Base-by-base conservation (phyloP, 2,113 vertebrate species). In the Pholis gunnellus region DNA sequence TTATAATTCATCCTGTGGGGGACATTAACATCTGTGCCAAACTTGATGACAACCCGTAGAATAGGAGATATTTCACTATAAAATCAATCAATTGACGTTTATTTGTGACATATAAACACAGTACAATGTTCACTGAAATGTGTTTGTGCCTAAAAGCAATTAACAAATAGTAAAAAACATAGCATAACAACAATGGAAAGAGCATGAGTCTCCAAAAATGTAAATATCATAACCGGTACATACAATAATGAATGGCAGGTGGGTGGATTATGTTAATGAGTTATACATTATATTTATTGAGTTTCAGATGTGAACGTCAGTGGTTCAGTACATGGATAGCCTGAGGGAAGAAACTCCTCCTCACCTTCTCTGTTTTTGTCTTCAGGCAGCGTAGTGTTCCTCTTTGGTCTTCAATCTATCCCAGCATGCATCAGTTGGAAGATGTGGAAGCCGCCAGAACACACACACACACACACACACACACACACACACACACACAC, bases 361-460 rank as follows among this genome's bases (percentile, higher is more conserved):
- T 59, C 11, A 15, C 13, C 25, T 5, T 59, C 56, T 29, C 25
- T 29, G 25, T 27, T 27, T 57, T 59, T 29, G 56, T 25, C 56
- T 59, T 59, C 56, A 15, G 25, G 56, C 56, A 29, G 1, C 25
- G 11, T 29, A 59, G 25, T 59, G 25, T 25, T 2, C 25, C 11
- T 59, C 52, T 11, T 56, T 56, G 52, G 22, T 56, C 22, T 56
- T 56, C 11, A 56, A 52, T 52, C 9, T 56, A 65, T 65, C 61
- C 61, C 61, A 75, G n/a, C 46, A 52, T 56, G 50, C 48, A n/a
- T 76, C 48, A 67, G 7, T 18, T 67, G 50, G 36, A 64, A 52
- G 72, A 63, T 8, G 17, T 22, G 42, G 5, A 40, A 48, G 50
- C 20, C 36, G 48, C 5, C 66, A 38, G 6, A 36, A 46, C 5